These are phyloP conservation scores for Apolygus lucorum DNA, from an alignment of 1,140 invertebrate genomes.

Conservation along the genomic window DNA sequence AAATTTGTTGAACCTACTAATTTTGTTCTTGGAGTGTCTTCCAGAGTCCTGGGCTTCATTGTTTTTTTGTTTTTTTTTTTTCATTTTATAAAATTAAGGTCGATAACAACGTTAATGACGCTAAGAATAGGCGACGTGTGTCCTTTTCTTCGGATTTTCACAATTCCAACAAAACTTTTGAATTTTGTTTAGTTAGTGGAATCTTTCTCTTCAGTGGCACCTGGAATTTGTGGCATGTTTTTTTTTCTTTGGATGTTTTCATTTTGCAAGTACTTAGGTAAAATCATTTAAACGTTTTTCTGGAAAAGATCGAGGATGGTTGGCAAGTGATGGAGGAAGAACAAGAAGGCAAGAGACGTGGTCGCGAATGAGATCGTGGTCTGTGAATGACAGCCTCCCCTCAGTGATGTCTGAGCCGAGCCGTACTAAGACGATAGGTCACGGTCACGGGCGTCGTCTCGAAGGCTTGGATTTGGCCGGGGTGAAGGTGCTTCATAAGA, in stretches of 20 bases:
- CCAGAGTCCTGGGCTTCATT: too few species aligned
- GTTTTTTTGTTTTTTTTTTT: too few species aligned
- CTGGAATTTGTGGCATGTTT: not conserved
- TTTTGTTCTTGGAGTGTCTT: too few species aligned
- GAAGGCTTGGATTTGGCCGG: conserved; percentile 21
- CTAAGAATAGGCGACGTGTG: too few species aligned
- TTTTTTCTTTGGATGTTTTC: not conserved
- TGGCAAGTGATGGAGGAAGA: conserved; percentile 10
- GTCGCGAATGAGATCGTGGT: conserved; percentile 7
- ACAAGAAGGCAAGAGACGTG: conserved; percentile 5
- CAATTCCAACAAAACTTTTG: too few species aligned
- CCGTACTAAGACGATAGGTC: not conserved
- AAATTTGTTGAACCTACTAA: too few species aligned
- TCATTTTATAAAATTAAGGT: too few species aligned
- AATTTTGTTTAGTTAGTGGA: too few species aligned
- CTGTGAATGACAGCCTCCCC: conserved; percentile 7
- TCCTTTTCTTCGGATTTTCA: too few species aligned
- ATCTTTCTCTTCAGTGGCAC: conserved; percentile 1
- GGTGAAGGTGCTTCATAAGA: conserved; percentile 1
- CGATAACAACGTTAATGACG: too few species aligned
- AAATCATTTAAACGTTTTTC: conserved; percentile 1
- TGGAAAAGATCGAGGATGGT: not conserved
- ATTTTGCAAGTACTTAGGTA: not conserved
- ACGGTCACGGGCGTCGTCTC: not conserved
- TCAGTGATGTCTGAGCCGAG: not conserved